These are phyloP conservation scores for Buceros bicornis DNA, from an alignment of 2,797 vertebrate species.

Conservation along the genomic window DNA sequence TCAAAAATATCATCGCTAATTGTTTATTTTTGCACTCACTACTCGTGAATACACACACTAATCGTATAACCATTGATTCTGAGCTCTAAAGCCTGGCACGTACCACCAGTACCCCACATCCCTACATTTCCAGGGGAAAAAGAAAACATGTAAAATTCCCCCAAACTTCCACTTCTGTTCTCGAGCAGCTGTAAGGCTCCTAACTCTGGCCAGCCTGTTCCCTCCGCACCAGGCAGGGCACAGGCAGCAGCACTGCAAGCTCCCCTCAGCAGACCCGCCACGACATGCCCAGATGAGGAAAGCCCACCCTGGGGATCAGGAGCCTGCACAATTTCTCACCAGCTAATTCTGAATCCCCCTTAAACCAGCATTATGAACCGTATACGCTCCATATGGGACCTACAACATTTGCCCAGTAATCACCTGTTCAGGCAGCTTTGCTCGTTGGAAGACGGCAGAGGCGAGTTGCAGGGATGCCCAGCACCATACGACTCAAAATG, in stretches of 20 bases:
- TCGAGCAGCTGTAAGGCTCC: constrained; percentile 34
- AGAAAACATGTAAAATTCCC: background rate
- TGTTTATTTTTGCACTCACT: background rate
- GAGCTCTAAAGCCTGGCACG: constrained; percentile 20
- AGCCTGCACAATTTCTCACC: background rate
- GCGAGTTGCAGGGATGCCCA: background rate
- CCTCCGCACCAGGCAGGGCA: background rate
- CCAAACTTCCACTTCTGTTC: constrained; percentile 38
- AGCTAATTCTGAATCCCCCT: constrained; percentile 15
- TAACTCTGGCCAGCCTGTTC: background rate
- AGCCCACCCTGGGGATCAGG: constrained; percentile 37
- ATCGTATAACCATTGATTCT: background rate
- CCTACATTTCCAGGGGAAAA: background rate
- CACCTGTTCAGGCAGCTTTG: background rate
- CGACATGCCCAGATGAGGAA: background rate
- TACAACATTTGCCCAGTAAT: background rate
- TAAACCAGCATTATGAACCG: background rate
- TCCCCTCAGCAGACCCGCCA: background rate
- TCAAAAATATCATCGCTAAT: constrained; percentile 1
- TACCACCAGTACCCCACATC: background rate
- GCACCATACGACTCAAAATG: background rate
- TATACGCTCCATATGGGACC: background rate
- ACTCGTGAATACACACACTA: background rate
- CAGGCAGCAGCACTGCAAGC: background rate
- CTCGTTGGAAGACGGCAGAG: background rate